A percentile compares a stretch with the other conserved stretches of the same genome.
Evolutionary conservation across 2,888 invertebrate genomes (phyloP).

Genomic region (Chaetogeoica ovagalla): DNA sequence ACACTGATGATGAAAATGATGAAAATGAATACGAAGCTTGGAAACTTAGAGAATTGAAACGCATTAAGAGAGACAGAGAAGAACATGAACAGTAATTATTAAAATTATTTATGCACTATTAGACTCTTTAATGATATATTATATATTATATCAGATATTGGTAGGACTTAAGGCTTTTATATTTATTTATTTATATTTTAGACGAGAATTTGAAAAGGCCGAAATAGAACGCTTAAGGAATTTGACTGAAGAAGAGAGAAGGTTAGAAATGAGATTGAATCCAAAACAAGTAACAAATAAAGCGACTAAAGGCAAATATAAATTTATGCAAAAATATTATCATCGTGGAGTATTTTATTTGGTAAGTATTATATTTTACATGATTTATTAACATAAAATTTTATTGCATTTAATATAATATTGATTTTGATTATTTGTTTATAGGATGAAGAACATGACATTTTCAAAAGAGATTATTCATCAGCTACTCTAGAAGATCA

Average conservation of each 20-base stretch:
- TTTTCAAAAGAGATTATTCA: conserved; percentile 90
- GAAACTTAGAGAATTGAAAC: conserved; percentile 94
- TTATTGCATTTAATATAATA: not conserved
- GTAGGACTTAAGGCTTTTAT: not conserved
- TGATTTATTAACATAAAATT: not conserved
- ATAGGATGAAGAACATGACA: conserved; percentile 83
- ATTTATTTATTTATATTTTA: conserved; percentile 60
- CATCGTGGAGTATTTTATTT: conserved; percentile 99
- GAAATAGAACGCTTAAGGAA: conserved; percentile 88
- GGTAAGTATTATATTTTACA: conserved; percentile 60
- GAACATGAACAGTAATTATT: conserved; percentile 79
- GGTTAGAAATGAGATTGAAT: conserved; percentile 84
- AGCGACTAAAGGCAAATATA: conserved; percentile 95
- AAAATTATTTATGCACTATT: conserved; percentile 54
- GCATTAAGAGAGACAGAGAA: conserved; percentile 94
- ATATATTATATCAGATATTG: not conserved
- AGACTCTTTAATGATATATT: not conserved
- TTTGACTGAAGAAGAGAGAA: conserved; percentile 95
- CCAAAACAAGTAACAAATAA: conserved; percentile 94
- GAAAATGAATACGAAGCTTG: conserved; percentile 96
- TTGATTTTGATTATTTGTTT: conserved; percentile 48
- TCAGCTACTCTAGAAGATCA: conserved; percentile 97
- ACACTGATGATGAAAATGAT: conserved; percentile 93
- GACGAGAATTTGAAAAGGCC: conserved; percentile 81
- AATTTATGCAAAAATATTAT: conserved; percentile 98